Evolutionary conservation across 2,113 vertebrate species (phyloP).

Genomic region (Dinomys branickii): DNA sequence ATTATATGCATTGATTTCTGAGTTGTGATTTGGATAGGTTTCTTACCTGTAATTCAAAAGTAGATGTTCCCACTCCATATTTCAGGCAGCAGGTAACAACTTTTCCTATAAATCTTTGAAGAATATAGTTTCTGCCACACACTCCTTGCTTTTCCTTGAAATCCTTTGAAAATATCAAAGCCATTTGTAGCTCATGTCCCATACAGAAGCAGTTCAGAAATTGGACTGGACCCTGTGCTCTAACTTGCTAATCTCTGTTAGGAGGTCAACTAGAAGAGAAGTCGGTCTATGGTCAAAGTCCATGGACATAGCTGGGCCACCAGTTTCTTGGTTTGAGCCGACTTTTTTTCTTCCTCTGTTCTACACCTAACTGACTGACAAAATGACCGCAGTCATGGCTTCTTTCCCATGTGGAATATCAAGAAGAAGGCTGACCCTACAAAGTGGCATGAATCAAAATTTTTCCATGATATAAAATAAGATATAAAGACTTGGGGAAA

Average conservation of each 20-base stretch:
- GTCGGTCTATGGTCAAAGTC: background rate
- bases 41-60: background rate
- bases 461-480: background rate
- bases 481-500: background rate
- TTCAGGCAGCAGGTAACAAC: background rate
- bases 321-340: background rate
- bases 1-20: background rate
- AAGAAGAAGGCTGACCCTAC: background rate
- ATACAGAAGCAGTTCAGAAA: background rate
- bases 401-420: background rate
- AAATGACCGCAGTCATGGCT: background rate
- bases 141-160: background rate
- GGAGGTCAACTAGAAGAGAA: background rate
- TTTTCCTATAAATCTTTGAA: background rate
- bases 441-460: background rate
- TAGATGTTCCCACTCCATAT: background rate
- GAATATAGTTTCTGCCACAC: background rate
- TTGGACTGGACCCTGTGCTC: rapidly evolving
- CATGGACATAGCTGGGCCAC: background rate
- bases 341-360: background rate
- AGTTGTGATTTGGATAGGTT: background rate
- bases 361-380: background rate
- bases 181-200: background rate
- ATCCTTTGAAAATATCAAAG: background rate
- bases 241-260: background rate